A percentile compares a stretch with the other conserved stretches of the same genome.
phyloP scores from a whole-genome alignment of 2,888 invertebrate genomes.

The Hirtodrosophila confusa region DNA sequence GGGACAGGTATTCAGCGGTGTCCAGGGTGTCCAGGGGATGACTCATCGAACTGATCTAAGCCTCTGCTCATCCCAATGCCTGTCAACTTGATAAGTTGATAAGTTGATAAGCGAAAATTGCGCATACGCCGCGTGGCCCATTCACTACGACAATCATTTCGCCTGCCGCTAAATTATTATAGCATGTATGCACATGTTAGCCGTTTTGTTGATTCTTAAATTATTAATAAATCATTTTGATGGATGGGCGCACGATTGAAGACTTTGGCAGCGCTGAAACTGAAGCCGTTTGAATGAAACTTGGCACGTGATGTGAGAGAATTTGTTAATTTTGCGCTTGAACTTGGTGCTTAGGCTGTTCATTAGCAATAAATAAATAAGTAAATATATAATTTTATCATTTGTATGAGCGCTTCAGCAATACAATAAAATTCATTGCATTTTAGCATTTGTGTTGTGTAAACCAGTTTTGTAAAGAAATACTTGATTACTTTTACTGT shows the following conservation, averaged over 20 bases:
- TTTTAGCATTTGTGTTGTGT: constrained; percentile 15
- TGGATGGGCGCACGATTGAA: constrained; percentile 52
- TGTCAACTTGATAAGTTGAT: too few relatives aligned
- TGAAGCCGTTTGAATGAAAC: constrained; percentile 15
- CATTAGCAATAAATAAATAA: constrained; percentile 34
- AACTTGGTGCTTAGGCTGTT: constrained; percentile 17
- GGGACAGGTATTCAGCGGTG: background rate
- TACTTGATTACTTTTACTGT: background rate
- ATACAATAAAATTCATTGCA: constrained; percentile 27
- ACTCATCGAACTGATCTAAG: constrained; percentile 27
- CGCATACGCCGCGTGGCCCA: constrained; percentile 32
- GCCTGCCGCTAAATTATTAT: too few relatives aligned
- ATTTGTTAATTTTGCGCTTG: constrained; percentile 13
- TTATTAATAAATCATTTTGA: constrained; percentile 68
- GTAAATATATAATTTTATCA: constrained; percentile 45
- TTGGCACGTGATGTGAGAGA: constrained; percentile 61
- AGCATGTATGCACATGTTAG: constrained; percentile 24
- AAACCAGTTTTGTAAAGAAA: constrained; percentile 36
- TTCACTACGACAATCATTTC: background rate
- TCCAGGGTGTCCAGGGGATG: constrained; percentile 9
- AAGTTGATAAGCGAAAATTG: constrained; percentile 11
- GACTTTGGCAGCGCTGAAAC: constrained; percentile 7
- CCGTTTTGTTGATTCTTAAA: constrained; percentile 42
- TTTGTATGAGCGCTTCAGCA: constrained; percentile 32
- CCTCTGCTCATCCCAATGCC: constrained; percentile 28